Conservation (phyloP, 1,140 invertebrate genomes). For the Cherax quadricarinatus region DNA sequence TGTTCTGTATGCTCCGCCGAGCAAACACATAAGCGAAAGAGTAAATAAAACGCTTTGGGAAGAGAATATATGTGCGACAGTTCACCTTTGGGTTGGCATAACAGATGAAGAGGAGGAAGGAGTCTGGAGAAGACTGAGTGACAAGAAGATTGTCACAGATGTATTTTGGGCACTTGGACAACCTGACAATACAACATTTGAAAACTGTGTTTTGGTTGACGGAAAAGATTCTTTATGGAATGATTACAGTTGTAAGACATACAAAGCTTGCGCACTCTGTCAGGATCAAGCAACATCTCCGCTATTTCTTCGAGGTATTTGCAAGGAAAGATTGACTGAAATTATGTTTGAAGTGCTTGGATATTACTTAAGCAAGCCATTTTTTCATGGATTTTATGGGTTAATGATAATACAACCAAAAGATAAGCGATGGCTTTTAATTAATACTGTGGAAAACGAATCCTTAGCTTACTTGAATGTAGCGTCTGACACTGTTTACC, state of each 20-base stretch:
- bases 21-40: not conserved
- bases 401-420: conserved; percentile 12
- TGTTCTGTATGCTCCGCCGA: conserved; percentile 16
- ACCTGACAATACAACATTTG: conserved; percentile 19
- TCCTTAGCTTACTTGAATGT: conserved; percentile 9
- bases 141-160: conserved; percentile 1
- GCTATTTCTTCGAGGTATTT: conserved; percentile 34
- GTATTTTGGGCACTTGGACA: conserved; percentile 33
- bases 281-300: not conserved
- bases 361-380: conserved; percentile 26
- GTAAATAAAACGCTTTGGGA: not conserved
- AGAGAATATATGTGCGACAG: not conserved
- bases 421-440: conserved; percentile 20
- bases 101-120: conserved; percentile 53
- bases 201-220: conserved; percentile 42
- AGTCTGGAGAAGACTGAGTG: conserved; percentile 26
- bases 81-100: conserved; percentile 30
- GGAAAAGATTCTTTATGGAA: not conserved
- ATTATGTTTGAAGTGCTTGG: conserved; percentile 53
- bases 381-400: conserved; percentile 53
- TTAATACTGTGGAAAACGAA: conserved; percentile 18
- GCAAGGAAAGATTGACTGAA: conserved; percentile 9
- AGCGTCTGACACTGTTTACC: conserved; percentile 29
- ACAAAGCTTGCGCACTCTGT: conserved; percentile 22
- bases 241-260: conserved; percentile 13